phyloP scores from a whole-genome alignment of 2,888 invertebrate species.

The Eilema depressum region DNA sequence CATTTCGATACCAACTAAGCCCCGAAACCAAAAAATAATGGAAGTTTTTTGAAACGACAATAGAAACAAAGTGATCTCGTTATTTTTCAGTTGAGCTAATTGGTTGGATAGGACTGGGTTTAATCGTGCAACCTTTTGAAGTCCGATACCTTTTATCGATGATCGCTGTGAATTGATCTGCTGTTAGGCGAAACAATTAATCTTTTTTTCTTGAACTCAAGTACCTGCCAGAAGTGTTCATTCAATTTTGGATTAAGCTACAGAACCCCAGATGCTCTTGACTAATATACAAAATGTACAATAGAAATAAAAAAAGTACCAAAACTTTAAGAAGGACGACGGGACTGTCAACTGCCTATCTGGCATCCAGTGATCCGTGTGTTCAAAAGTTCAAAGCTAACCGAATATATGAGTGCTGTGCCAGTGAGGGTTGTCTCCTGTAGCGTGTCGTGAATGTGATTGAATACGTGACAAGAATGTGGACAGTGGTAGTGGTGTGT shows the following conservation, averaged over 20 bases:
- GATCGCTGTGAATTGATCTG: neutral
- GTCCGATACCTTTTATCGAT: neutral
- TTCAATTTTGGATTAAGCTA: neutral
- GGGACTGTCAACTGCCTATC: too few species aligned
- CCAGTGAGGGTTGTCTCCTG: neutral
- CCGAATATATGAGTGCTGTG: neutral
- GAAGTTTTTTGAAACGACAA: neutral
- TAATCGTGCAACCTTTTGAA: neutral
- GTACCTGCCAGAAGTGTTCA: neutral
- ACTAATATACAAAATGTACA: too few species aligned
- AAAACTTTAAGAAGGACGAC: too few species aligned
- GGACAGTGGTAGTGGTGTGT: neutral
- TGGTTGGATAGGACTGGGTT: neutral
- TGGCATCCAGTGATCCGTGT: neutral
- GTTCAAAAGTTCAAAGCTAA: neutral
- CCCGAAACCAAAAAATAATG: neutral
- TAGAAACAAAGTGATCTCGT: neutral
- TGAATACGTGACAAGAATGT: constrained; percentile 4
- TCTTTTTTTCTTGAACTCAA: too few species aligned
- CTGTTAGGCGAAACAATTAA: neutral
- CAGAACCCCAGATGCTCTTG: neutral
- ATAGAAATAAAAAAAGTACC: too few species aligned
- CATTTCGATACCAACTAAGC: too few species aligned
- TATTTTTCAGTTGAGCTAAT: too few species aligned
- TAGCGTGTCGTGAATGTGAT: neutral